Base-by-base conservation (phyloP, 2,888 invertebrate genomes). In the Schizaphis graminum region DNA sequence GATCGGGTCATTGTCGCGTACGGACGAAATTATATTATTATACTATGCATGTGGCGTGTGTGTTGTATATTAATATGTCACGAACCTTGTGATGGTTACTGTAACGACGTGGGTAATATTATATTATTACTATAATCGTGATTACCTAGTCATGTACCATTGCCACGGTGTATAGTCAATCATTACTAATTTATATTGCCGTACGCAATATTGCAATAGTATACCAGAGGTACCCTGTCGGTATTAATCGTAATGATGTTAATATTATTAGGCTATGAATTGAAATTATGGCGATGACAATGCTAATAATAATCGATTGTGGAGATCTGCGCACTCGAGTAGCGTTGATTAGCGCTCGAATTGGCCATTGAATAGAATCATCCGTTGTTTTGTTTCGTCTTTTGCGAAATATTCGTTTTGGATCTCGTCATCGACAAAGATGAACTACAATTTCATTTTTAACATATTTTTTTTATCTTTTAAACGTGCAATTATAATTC, bases 1-100 rank as follows among this genome's bases (percentile, higher is more conserved):
- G 44, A 91, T 94, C 90, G 77, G 86, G 94, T 91, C 94, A 49
- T 94, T 94, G 91, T 94, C 93, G 89, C 86, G 26, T 77, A 77
- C 77, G 35, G 77, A 77, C 77, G 21, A 77, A 35, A 77, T 77
- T 77, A 35, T 77, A 35, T n/a, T 77, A 77, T 35, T 77, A 77
- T 35, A n/a, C 21, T 77, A 77, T 77, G 77, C 35, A 21, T 35
- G 67, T 67, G n/a, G n/a, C n/a, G 67, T n/a, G 77, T 77, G 77
- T 77, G 16, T 35, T 35, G 21, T 21, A 49, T 67, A 90, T 88
- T 84, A 85, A 90, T 85, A 49, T 49, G 85, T 57, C 90, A 47
- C 85, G 85, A 85, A 85, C 90, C 84, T 90, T 57, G 84, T 90
- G 89, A 85, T 10, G 61, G 85, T 53, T 91, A 84, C 77, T 47